These are phyloP conservation scores for Stylophora pistillata DNA, from an alignment of 64 coral and sea anemone species.

Conservation along the genomic window DNA sequence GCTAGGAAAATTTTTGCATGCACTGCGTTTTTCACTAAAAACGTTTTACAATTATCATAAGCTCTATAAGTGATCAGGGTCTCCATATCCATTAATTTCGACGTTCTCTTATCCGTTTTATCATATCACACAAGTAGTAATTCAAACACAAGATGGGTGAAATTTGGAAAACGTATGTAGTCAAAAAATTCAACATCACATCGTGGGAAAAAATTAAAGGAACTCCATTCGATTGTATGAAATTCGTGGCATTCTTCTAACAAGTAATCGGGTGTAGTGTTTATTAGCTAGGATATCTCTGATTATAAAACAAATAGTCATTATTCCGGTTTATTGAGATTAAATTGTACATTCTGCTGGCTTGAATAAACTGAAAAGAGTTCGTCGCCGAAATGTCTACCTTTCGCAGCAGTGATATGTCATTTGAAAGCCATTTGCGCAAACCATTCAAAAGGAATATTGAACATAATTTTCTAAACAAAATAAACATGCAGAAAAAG, in stretches of 20 bases:
- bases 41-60: neutral
- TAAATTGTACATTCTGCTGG: neutral
- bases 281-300: neutral
- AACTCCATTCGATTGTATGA: neutral
- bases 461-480: neutral
- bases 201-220: neutral
- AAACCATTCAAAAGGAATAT: neutral
- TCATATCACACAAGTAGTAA: too few relatives aligned
- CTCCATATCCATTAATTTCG: neutral
- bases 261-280: neutral
- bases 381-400: conserved; percentile 7
- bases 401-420: neutral
- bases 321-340: neutral
- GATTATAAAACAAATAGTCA: conserved; percentile 7
- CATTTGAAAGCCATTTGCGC: neutral
- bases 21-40: neutral
- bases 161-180: too few relatives aligned
- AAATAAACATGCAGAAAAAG: neutral
- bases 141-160: too few relatives aligned
- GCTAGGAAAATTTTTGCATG: neutral
- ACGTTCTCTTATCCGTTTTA: neutral
- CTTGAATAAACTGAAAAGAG: neutral
- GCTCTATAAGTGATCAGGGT: neutral
- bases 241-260: neutral
- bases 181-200: too few relatives aligned